Evolutionary conservation across 35 echinoderm and acorn worm species (phyloP).

Genomic region (Ophioderma brevispina): DNA sequence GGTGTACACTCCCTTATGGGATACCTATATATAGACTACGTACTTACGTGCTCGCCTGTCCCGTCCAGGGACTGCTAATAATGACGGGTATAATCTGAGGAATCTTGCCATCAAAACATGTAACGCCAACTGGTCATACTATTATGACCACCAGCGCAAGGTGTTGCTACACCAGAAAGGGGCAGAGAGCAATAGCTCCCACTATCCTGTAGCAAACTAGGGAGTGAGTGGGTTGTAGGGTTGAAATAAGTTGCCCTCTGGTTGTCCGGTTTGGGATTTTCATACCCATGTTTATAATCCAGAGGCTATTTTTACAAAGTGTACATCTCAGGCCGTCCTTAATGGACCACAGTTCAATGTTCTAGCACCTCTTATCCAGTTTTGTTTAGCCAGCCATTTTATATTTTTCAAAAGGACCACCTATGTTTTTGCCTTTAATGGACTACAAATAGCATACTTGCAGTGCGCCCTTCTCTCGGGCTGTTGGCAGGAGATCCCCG

Average conservation of each 20-base stretch:
- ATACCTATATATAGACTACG: neutral
- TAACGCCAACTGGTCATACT: too few species aligned
- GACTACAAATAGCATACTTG: neutral
- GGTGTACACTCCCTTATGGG: conserved; percentile 47
- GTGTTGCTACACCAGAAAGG: too few species aligned
- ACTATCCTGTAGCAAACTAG: too few species aligned
- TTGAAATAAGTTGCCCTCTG: too few species aligned
- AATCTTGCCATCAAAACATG: too few species aligned
- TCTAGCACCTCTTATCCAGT: neutral
- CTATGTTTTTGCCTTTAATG: neutral
- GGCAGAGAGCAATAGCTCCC: too few species aligned
- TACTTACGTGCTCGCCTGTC: conserved; percentile 39
- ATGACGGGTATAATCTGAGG: too few species aligned
- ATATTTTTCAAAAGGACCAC: neutral
- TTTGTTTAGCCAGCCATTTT: neutral
- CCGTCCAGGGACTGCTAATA: too few species aligned
- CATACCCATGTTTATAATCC: too few species aligned
- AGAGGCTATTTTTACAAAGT: neutral
- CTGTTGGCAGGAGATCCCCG: conserved; percentile 44
- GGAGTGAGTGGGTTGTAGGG: too few species aligned
- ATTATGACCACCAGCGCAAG: too few species aligned
- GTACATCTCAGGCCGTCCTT: neutral
- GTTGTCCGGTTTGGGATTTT: too few species aligned
- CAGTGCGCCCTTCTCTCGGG: neutral
- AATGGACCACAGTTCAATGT: conserved; percentile 10